phyloP scores from a whole-genome alignment of 2,888 invertebrate genomes.

The Mythimna lalbum region DNA sequence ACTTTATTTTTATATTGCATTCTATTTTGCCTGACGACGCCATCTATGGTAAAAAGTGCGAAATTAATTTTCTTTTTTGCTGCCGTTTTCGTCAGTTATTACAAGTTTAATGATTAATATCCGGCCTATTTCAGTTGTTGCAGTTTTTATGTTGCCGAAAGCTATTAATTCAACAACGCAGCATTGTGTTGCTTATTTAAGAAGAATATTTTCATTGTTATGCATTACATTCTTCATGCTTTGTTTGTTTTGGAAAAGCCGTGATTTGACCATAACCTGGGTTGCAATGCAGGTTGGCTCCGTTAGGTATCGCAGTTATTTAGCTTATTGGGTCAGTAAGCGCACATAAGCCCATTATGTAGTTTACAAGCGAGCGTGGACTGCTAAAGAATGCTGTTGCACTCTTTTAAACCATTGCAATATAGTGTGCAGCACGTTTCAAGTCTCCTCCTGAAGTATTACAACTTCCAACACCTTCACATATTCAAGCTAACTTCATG shows the following conservation, averaged over 20 bases:
- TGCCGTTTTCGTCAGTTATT: conserved; percentile 8
- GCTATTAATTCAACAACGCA: conserved; percentile 22
- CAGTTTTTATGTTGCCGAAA: conserved; percentile 47
- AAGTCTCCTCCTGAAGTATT: neutral
- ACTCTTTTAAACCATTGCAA: neutral
- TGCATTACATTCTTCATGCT: conserved; percentile 28
- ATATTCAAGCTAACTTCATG: conserved; percentile 9
- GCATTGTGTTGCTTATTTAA: conserved; percentile 14
- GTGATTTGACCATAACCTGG: conserved; percentile 24
- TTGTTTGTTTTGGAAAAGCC: conserved; percentile 26
- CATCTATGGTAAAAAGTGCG: conserved; percentile 59
- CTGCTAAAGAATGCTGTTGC: neutral
- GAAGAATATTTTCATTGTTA: conserved; percentile 15
- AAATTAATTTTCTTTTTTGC: conserved; percentile 33
- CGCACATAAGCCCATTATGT: neutral
- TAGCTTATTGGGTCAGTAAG: neutral
- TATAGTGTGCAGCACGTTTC: neutral
- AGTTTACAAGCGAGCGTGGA: neutral
- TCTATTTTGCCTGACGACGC: conserved; percentile 33
- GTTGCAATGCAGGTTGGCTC: neutral
- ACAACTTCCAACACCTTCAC: neutral
- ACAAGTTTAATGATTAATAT: conserved; percentile 42
- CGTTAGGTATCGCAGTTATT: conserved; percentile 6
- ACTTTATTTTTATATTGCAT: neutral
- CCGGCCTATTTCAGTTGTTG: conserved; percentile 45